These are phyloP conservation scores for Apotomis capreana DNA, from an alignment of 2,888 invertebrate genomes.

Conservation along the genomic window DNA sequence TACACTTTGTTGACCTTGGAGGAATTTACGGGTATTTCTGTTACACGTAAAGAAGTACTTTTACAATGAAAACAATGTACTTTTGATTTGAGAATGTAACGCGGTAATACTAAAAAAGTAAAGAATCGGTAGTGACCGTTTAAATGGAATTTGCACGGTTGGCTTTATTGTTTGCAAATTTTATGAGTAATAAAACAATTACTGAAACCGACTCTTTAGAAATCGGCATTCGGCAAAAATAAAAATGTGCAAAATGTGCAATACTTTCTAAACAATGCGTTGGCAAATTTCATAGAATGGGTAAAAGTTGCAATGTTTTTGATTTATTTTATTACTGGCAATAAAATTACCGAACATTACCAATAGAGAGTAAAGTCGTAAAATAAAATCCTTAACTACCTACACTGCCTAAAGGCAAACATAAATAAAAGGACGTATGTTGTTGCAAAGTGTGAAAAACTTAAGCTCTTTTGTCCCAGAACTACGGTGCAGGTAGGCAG, in stretches of 20 bases:
- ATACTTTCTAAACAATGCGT: slow-evolving; percentile 24
- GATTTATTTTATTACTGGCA: slow-evolving; percentile 18
- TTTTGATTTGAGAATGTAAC: not conserved
- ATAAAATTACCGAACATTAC: slow-evolving; percentile 21
- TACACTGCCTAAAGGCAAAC: not conserved
- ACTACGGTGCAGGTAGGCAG: slow-evolving; percentile 6
- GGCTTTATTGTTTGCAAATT: slow-evolving; percentile 17
- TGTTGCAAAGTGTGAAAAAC: not conserved
- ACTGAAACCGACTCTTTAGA: slow-evolving; percentile 8
- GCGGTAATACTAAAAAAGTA: not conserved
- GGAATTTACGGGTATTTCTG: slow-evolving; percentile 8
- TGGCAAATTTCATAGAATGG: slow-evolving; percentile 18
- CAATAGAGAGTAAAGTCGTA: slow-evolving; percentile 17
- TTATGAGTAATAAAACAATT: slow-evolving; percentile 32
- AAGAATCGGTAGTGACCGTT: not conserved
- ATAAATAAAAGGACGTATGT: not conserved
- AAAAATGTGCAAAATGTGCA: slow-evolving; percentile 33
- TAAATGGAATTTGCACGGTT: slow-evolving; percentile 18
- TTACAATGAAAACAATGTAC: not conserved
- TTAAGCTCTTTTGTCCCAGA: slow-evolving; percentile 4
- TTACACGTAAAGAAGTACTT: not conserved
- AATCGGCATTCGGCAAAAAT: slow-evolving; percentile 26
- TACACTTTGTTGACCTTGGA: slow-evolving; percentile 6
- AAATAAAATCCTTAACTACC: slow-evolving; percentile 3
- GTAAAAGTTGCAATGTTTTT: slow-evolving; percentile 23